phyloP scores from a whole-genome alignment of 2,888 invertebrate genomes.

The Leptopilina drosophilae region DNA sequence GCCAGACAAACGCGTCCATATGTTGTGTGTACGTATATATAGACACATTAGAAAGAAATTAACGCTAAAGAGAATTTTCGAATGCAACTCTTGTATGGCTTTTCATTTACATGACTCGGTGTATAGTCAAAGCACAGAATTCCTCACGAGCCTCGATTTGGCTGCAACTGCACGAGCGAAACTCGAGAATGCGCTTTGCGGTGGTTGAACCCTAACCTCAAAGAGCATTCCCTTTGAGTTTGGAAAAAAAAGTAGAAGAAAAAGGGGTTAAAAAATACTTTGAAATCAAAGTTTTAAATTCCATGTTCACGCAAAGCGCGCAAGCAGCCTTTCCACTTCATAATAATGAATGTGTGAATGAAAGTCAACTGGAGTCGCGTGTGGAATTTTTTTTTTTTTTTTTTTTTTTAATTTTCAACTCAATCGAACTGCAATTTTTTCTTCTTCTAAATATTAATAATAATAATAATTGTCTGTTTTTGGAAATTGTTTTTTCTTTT shows the following conservation, averaged over 20 bases:
- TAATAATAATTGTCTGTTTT: too few species aligned
- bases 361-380: background rate
- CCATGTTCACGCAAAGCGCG: conserved; percentile 31
- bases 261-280: conserved; percentile 16
- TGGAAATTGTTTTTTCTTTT: too few species aligned
- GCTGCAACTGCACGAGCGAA: conserved; percentile 28
- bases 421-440: background rate
- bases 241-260: too few species aligned
- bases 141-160: conserved; percentile 29
- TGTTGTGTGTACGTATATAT: background rate
- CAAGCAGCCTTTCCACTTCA: conserved; percentile 6
- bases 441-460: too few species aligned
- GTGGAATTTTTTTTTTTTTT: background rate
- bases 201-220: conserved; percentile 43
- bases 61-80: conserved; percentile 45
- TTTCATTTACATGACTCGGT: conserved; percentile 16
- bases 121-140: conserved; percentile 42
- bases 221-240: conserved; percentile 47
- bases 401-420: background rate
- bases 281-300: conserved; percentile 34
- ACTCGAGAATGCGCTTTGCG: conserved; percentile 48
- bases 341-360: conserved; percentile 13
- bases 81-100: conserved; percentile 26
- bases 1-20: background rate
- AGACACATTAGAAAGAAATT: conserved; percentile 28